phyloP scores from a whole-genome alignment of 2,888 invertebrate genomes.

The Cantharis nigra region DNA sequence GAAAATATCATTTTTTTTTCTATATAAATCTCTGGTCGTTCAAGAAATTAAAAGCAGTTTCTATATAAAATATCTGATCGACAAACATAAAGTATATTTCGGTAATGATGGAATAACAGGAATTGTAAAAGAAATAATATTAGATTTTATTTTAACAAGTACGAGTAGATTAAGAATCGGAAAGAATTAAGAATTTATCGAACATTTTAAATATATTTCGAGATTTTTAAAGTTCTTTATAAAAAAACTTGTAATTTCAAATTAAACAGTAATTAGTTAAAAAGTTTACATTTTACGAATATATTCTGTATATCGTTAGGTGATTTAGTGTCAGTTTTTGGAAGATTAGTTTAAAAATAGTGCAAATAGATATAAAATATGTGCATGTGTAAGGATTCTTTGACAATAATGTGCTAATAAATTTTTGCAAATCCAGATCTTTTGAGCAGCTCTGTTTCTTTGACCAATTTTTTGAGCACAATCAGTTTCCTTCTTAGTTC shows the following conservation, averaged over 20 bases:
- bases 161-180: too few species aligned
- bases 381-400: too few species aligned
- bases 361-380: too few species aligned
- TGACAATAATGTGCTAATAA: too few species aligned
- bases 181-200: not conserved
- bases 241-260: not conserved
- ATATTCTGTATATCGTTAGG: too few species aligned
- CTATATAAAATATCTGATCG: not conserved
- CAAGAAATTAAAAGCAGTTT: not conserved
- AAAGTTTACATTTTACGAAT: not conserved
- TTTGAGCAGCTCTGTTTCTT: too few species aligned
- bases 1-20: not conserved
- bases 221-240: not conserved
- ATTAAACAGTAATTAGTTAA: not conserved
- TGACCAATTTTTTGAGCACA: too few species aligned
- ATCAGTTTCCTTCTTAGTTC: too few species aligned
- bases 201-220: not conserved
- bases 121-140: not conserved
- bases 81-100: not conserved
- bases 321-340: too few species aligned
- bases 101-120: too few species aligned
- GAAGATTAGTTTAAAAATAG: too few species aligned
- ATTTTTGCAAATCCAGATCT: too few species aligned
- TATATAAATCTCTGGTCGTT: not conserved
- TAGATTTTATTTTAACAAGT: not conserved